These are phyloP conservation scores for Poecile montanus DNA, from an alignment of 2,797 vertebrate species.

Conservation along the genomic window DNA sequence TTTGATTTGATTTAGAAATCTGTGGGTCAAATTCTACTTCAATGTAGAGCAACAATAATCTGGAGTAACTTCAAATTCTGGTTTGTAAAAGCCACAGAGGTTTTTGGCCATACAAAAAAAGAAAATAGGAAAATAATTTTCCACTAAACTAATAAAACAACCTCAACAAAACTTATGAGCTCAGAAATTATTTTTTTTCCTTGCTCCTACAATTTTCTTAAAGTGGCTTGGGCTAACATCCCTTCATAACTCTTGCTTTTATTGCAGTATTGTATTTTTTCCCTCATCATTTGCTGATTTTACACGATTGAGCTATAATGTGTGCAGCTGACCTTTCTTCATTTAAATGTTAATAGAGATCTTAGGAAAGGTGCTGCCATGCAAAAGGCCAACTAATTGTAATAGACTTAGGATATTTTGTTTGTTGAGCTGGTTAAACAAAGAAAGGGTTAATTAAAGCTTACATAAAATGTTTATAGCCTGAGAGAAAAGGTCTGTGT, in stretches of 20 bases:
- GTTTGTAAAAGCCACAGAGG: not conserved
- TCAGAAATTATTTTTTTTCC: not conserved
- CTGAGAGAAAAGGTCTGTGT: not conserved
- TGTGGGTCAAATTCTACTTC: not conserved
- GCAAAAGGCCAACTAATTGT: constrained; percentile 30
- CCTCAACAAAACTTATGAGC: not conserved
- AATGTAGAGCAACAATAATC: not conserved
- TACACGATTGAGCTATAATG: not conserved
- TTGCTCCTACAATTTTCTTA: not conserved
- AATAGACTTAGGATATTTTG: constrained; percentile 29
- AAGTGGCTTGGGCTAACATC: not conserved
- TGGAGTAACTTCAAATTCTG: not conserved
- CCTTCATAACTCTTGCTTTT: not conserved
- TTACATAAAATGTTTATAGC: not conserved
- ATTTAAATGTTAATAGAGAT: constrained; percentile 68
- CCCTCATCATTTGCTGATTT: not conserved
- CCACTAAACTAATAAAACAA: not conserved
- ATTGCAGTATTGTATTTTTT: not conserved
- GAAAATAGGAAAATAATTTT: not conserved
- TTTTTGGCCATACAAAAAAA: not conserved
- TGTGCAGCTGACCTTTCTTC: constrained; percentile 44
- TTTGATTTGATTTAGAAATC: not conserved
- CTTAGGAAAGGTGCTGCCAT: constrained; percentile 3
- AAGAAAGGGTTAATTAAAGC: constrained; percentile 64
- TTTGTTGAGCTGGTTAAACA: constrained; percentile 45